A percentile compares a stretch with the other conserved stretches of the same genome.
These are phyloP conservation scores for Huso huso DNA, from an alignment of 2,797 vertebrate species.

Conservation along the genomic window DNA sequence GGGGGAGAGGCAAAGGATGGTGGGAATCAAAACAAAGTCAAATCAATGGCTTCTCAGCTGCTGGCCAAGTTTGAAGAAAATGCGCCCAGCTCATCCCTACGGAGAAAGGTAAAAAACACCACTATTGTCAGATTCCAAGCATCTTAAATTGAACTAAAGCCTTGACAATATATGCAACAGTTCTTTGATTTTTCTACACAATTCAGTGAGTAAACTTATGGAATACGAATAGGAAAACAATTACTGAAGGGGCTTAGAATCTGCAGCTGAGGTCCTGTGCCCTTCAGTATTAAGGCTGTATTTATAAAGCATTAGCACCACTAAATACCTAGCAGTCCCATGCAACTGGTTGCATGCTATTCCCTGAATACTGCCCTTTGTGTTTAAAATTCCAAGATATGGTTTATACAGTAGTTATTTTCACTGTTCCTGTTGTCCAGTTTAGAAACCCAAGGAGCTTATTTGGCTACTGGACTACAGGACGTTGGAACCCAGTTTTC, in stretches of 20 bases:
- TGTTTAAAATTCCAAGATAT: conserved; percentile 7
- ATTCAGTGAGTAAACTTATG: neutral
- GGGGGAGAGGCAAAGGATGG: conserved; percentile 55
- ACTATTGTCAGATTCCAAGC: neutral
- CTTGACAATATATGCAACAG: neutral
- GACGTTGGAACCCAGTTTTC: too few species aligned
- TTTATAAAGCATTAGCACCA: neutral
- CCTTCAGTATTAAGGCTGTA: neutral
- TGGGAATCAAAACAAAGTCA: conserved; percentile 78
- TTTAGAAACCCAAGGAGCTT: too few species aligned
- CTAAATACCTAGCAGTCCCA: neutral
- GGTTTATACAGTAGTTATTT: too few species aligned
- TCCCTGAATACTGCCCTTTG: conserved; percentile 24
- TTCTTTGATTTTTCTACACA: neutral
- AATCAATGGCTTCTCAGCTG: conserved; percentile 85
- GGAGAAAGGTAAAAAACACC: conserved; percentile 66
- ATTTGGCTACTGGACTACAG: too few species aligned
- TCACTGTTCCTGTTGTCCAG: too few species aligned
- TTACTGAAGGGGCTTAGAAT: neutral
- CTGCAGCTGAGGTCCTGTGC: neutral
- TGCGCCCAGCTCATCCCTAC: conserved; percentile 49
- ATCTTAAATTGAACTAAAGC: too few species aligned
- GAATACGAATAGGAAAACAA: neutral
- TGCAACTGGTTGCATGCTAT: conserved; percentile 9
- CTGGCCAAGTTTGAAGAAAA: conserved; percentile 90